A percentile compares a stretch with the other conserved stretches of the same genome.
These are phyloP conservation scores for Ceratosolen solmsi DNA, from an alignment of 1,140 invertebrate species.

Conservation along the genomic window DNA sequence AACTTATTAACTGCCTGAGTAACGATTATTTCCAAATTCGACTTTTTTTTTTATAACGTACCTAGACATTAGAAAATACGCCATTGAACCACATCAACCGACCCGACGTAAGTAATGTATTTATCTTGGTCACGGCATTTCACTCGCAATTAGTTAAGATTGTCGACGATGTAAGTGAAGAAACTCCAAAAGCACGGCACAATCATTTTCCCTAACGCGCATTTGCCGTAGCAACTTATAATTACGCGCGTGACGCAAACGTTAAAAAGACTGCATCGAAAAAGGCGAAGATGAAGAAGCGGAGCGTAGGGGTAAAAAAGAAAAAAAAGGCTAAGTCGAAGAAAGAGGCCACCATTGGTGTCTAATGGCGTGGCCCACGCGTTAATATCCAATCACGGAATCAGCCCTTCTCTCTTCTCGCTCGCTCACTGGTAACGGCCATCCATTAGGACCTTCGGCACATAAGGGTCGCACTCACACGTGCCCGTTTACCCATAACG, in stretches of 20 bases:
- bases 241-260: conserved; percentile 8
- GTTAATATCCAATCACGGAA: not conserved
- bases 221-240: not conserved
- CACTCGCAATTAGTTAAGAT: not conserved
- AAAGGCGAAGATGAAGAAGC: not conserved
- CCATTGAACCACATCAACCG: not conserved
- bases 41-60: not conserved
- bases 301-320: not conserved
- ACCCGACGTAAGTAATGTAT: not conserved
- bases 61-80: not conserved
- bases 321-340: not conserved
- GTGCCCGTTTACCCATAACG: no score
- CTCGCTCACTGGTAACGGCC: not conserved
- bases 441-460: not conserved
- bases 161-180: not conserved
- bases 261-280: not conserved
- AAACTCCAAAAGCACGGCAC: not conserved
- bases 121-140: not conserved
- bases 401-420: not conserved
- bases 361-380: not conserved
- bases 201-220: not conserved
- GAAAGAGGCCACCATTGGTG: not conserved
- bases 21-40: not conserved
- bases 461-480: not conserved
- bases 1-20: not conserved